Base-by-base conservation (phyloP, 2,888 invertebrate species). In the Augochlorella aurata region DNA sequence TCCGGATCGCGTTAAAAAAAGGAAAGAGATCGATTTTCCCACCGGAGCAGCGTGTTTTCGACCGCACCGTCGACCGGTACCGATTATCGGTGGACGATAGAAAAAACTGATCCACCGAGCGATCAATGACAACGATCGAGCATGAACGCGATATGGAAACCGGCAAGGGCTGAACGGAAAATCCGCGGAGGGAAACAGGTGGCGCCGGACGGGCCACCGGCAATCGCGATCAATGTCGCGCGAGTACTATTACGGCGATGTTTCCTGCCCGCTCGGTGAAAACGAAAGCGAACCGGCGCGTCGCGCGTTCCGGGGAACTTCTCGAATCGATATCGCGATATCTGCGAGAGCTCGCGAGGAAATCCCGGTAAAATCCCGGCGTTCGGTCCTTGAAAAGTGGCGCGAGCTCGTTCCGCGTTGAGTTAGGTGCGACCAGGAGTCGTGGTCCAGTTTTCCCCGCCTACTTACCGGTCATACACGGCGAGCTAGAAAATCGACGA, bases 221-320 rank as follows among this genome's bases (percentile, higher is more conserved):
- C 21, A 65, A 69, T 74, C 74, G 54, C 63, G 65, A 81, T 74
- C 81, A 65, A 81, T 65, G 81, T 63, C 72, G 24, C 47, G 49
- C 49, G n/a, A 47, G 38, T n/a, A 47, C 14, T 72, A 63, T 54
- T 47, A 50, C 50, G 61, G 49, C 21, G 45, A n/a, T 54, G 47
- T 58, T 81, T 74, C 21, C 54, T 21, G 49, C 49, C 61, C 47
- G 65, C 21, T 73, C 47, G 69, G 54, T 58, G 81, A 81, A 81
- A 81, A 66, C 49, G 68, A 81, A 81, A 81, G 66, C 38, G 74
- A 58, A 50, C 49, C 54, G 18, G 61, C 38, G 47, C 54, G 47
- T 5, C 47, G 58, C 63, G 67, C 52, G 58, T 73, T 49, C 74
- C 68, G 69, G 74, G 74, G 24, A 69, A 81, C 49, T 45, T 18